Evolutionary conservation across 2,113 vertebrate genomes (phyloP), one percentile per base, ranked within the genome.

Genomic region (Porphyrio hochstetteri): DNA sequence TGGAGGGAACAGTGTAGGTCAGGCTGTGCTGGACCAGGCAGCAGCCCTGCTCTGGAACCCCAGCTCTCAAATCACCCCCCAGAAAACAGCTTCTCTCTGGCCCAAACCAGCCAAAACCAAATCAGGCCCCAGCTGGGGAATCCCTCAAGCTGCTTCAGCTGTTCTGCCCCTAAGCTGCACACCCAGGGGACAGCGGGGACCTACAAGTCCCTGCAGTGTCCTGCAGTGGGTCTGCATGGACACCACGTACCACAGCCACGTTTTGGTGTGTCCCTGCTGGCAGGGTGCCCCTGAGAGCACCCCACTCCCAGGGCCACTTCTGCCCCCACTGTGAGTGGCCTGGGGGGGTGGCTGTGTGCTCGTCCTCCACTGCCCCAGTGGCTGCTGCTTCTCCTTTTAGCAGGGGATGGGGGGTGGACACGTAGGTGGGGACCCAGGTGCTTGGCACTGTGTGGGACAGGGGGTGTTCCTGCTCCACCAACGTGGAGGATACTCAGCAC

Each of bases 231-330:
- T 20, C 36, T 71, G 55, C 1, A 2, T 31, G 0, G 1, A 48
- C 38, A 61, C 7, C 2, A 0, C 46, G 6, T 55, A 3, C 35
- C 1, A 5, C 12, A 25, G 68, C n/a, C 4, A 1, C 0, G 0
- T 50, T 86, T 35, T 0, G 0, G 18, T 0, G 0, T 44, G 24
- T 91, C 60, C 12, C 23, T 0, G 0, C 33, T n/a, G 44, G 33
- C 50, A 61, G 56, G 75, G 50, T 56, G 40, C 20, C n/a, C 59
- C 36, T n/a, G 31, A 0, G 20, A 74, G 65, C 31, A 59, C 42
- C 38, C n/a, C 14, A 7, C 33, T 70, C 36, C 63, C 38, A 53
- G 72, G 38, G 53, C 20, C 2, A 0, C 28, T 33, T 42, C 3
- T 42, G 2, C 9, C 59, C 20, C 36, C 0, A 0, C 40, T 14